Percentiles rank a stretch among this genome's conserved stretches.
Conservation (phyloP, 2,797 vertebrate genomes). For the Lerista edwardsae region DNA sequence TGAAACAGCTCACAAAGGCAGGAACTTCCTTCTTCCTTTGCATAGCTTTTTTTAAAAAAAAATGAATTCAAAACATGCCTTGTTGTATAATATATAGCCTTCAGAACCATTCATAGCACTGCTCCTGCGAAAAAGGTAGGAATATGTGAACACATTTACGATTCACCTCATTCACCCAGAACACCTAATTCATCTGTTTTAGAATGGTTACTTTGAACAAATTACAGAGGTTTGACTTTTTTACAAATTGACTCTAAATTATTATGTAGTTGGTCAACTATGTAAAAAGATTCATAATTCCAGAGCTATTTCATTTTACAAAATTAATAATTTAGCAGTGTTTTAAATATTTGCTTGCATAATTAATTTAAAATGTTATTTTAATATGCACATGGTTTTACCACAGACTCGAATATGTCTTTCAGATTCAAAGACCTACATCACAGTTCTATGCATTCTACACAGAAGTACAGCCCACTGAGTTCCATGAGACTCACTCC, state of each 20-base stretch:
- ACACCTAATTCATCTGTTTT: neutral
- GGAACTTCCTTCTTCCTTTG: no score
- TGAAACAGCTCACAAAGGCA: no score
- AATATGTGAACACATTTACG: neutral
- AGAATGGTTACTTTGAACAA: neutral
- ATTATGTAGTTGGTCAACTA: neutral
- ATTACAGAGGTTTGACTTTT: neutral
- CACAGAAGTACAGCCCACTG: no score
- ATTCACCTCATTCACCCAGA: slow-evolving; percentile 4
- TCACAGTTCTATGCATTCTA: no score
- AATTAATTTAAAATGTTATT: slow-evolving; percentile 22
- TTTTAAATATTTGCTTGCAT: slow-evolving; percentile 20
- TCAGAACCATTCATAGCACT: neutral
- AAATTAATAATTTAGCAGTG: neutral
- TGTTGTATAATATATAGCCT: neutral
- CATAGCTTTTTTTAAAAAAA: no score
- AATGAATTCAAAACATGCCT: neutral
- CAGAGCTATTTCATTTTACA: neutral
- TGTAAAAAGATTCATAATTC: neutral
- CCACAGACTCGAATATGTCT: neutral
- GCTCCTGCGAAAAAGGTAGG: neutral
- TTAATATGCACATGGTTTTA: neutral
- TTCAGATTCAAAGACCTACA: neutral
- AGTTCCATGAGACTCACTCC: no score
- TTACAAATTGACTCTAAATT: slow-evolving; percentile 7